Percentiles rank a stretch among this genome's conserved stretches.
Evolutionary conservation across 2,113 vertebrate genomes (phyloP).

Genomic region (Chauna torquata): DNA sequence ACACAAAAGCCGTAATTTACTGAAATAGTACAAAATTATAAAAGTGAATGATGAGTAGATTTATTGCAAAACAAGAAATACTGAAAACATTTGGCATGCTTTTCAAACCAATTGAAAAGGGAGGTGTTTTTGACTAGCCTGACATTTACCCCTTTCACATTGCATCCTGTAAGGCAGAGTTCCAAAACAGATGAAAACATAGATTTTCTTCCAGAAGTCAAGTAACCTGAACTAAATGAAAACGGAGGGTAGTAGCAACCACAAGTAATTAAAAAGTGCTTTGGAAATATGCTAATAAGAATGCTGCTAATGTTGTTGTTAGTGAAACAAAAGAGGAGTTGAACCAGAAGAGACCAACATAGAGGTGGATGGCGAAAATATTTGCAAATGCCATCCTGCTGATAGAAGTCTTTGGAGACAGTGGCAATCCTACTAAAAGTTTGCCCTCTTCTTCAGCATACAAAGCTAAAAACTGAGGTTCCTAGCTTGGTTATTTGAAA

Average conservation of each 20-base stretch:
- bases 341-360: neutral
- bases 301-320: too few species aligned
- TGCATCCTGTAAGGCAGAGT: neutral
- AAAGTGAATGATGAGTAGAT: neutral
- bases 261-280: neutral
- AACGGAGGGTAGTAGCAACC: neutral
- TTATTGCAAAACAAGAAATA: neutral
- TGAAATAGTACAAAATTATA: neutral
- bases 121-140: conserved; percentile 19
- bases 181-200: neutral
- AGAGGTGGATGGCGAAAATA: neutral
- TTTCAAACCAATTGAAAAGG: neutral
- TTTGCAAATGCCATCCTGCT: neutral
- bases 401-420: neutral
- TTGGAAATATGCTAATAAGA: neutral
- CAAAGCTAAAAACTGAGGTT: neutral
- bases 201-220: neutral
- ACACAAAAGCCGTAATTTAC: neutral
- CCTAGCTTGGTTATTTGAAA: neutral
- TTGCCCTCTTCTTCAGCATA: neutral
- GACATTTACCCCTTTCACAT: neutral
- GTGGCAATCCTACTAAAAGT: neutral
- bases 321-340: neutral
- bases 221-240: neutral
- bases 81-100: neutral